phyloP scores from a whole-genome alignment of 1,140 invertebrate species.

The Panagrolaimus sp. region DNA sequence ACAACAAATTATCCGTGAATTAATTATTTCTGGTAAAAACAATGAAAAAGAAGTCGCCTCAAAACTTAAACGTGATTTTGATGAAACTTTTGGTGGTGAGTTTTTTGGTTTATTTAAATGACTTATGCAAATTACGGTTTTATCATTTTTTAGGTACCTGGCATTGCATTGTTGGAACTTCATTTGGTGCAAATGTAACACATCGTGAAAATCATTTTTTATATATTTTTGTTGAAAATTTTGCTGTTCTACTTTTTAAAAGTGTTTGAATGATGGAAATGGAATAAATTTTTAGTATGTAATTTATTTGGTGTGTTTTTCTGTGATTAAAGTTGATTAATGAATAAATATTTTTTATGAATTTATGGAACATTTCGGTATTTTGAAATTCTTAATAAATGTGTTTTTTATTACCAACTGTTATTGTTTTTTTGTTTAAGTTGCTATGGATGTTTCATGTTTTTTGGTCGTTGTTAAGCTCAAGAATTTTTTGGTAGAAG shows the following conservation, averaged over 20 bases:
- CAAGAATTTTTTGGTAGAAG: no score
- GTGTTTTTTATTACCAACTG: no score
- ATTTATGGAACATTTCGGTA: no score
- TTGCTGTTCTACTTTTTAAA: slow-evolving; percentile 28
- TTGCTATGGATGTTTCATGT: no score
- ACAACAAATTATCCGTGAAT: slow-evolving; percentile 21
- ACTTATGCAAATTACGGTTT: no score
- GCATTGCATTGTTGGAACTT: slow-evolving; percentile 31
- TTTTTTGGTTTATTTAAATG: no score
- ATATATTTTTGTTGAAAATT: slow-evolving; percentile 29
- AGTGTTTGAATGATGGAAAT: slow-evolving; percentile 14
- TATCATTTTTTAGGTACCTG: slow-evolving; percentile 15
- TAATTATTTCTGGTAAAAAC: slow-evolving; percentile 11
- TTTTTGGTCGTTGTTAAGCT: no score
- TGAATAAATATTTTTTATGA: no score
- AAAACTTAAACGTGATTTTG: slow-evolving; percentile 25
- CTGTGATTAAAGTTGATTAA: no score
- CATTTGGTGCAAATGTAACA: slow-evolving; percentile 21
- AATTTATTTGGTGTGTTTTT: no score
- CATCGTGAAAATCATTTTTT: slow-evolving; percentile 26
- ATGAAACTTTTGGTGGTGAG: slow-evolving; percentile 20
- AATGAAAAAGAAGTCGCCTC: slow-evolving; percentile 23
- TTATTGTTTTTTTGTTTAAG: no score
- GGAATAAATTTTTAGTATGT: not conserved
- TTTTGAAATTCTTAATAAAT: no score